Percentiles rank a stretch among this genome's conserved stretches.
Conservation (phyloP, 2,888 invertebrate species). For the Pristionchus arcanus region DNA sequence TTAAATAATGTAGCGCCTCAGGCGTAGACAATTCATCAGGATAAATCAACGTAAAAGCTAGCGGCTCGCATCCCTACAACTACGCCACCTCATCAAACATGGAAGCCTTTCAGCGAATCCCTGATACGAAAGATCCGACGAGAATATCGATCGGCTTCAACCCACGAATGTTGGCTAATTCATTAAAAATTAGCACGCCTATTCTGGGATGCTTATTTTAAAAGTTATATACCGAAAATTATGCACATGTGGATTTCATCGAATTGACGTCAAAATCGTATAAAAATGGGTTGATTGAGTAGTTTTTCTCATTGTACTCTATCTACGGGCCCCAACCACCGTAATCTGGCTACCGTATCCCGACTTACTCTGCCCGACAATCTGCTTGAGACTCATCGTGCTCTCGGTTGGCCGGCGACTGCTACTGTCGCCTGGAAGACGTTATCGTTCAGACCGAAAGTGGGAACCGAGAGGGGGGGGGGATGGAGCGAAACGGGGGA, state of each 20-base stretch:
- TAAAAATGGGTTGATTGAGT: too few species aligned
- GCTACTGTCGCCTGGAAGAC: constrained; percentile 30
- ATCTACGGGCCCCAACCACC: too few species aligned
- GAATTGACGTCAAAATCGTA: too few species aligned
- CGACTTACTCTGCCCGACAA: constrained; percentile 78
- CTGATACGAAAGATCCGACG: not conserved
- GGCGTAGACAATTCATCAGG: too few species aligned
- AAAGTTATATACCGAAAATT: too few species aligned
- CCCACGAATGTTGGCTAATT: too few species aligned
- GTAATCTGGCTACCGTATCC: not conserved
- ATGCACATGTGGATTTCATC: too few species aligned
- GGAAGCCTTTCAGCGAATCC: not conserved
- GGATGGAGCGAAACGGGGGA: not conserved
- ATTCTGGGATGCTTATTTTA: too few species aligned
- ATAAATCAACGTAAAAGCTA: not conserved
- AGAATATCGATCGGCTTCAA: not conserved
- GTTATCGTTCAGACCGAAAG: not conserved
- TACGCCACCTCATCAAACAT: constrained; percentile 19
- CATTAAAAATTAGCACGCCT: too few species aligned
- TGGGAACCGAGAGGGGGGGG: too few species aligned
- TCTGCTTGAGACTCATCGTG: constrained; percentile 77
- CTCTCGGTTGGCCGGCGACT: not conserved
- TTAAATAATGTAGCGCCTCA: too few species aligned
- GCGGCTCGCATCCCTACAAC: not conserved
- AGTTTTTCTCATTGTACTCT: too few species aligned